Evolutionary conservation across 2,113 vertebrate genomes (phyloP), one percentile per base, ranked within the genome.

Genomic region (Oreochromis tanganicae): DNA sequence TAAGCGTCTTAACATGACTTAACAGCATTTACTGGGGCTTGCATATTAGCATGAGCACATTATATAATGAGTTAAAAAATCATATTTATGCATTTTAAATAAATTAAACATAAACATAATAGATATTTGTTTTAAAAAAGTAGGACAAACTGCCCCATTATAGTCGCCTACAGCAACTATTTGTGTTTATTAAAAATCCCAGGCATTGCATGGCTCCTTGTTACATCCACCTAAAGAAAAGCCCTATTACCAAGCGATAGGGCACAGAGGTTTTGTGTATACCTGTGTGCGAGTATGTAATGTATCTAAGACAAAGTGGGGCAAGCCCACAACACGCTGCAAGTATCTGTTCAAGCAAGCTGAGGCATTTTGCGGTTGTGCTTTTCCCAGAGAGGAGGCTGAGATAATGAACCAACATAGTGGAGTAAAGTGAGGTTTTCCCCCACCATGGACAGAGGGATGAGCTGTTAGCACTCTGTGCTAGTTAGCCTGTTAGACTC

Each of bases 291-390:
- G 46, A 78, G 46, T 52, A 52, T 85, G 57, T 83, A 41, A 85
- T 78, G 68, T 80, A 52, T 88, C 90, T 82, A 80, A 84, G 80
- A 79, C 81, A 81, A 91, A 54, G 84, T 73, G 54, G 85, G 88
- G 52, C 81, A 85, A 85, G 50, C 59, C 86, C 87, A 68, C 63
- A 82, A 86, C 56, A 84, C 32, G 57, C 85, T 89, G 46, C 82
- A 85, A 43, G 75, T 86, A 82, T 91, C 50, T 88, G 90, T 91
- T 80, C 5, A 13, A 91, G 88, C 90, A 92, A 84, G 92, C 90
- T 8, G 38, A 79, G 90, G 85, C 91, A 83, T 85, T 89, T 57
- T 87, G 91, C 50, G 88, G 89, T 82, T 36, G 55, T 57, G 54
- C 68, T 46, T 50, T 52, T 80, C 81, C 38, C 24, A 84, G 61